Percentiles rank a stretch among this genome's conserved stretches.
Evolutionary conservation across 2,797 vertebrate genomes (phyloP).

Genomic region (Poecilia gillii): DNA sequence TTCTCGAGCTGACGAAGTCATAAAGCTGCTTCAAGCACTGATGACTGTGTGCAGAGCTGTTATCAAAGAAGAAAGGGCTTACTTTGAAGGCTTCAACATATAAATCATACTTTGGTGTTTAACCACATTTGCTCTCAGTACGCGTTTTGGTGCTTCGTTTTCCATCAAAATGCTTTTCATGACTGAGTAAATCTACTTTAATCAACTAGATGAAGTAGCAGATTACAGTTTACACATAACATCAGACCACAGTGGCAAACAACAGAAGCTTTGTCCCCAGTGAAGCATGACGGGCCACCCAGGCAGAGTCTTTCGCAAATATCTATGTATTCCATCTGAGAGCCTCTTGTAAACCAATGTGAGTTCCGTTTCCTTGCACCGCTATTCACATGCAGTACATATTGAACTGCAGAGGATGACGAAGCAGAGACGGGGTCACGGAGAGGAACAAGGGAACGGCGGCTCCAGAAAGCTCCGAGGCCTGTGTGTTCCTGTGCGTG

Average conservation of each 20-base stretch:
- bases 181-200: constrained; percentile 2
- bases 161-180: not conserved
- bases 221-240: not conserved
- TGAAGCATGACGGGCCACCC: constrained; percentile 25
- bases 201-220: not conserved
- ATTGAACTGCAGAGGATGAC: constrained; percentile 15
- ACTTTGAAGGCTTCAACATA: not conserved
- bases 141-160: not conserved
- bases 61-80: not conserved
- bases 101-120: constrained; percentile 5
- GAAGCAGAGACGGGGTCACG: constrained; percentile 21
- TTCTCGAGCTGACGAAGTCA: not conserved
- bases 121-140: not conserved
- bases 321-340: constrained; percentile 15
- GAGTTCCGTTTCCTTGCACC: constrained; percentile 7
- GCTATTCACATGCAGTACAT: not conserved
- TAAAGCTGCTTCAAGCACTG: not conserved
- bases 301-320: constrained; percentile 3
- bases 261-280: not conserved
- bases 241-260: constrained; percentile 6
- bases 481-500: not conserved
- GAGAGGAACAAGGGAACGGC: constrained; percentile 8
- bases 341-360: not conserved
- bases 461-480: constrained; percentile 30
- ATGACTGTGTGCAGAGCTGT: not conserved